Percentiles rank a stretch among this genome's conserved stretches.
Evolutionary conservation across 2,113 vertebrate genomes (phyloP).

Genomic region (Megaceryle maxima): DNA sequence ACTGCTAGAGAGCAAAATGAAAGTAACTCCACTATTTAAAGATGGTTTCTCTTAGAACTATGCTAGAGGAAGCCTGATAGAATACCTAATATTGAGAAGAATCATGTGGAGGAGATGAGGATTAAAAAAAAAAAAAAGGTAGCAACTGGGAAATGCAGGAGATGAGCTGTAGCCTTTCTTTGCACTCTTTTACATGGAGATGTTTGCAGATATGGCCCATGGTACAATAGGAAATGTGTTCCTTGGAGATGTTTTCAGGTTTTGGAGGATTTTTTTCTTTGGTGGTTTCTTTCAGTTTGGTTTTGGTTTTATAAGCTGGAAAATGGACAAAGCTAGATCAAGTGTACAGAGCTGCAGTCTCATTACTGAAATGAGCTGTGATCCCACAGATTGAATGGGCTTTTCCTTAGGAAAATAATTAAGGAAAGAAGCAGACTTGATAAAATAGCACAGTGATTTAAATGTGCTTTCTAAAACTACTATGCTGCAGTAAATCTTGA

Average conservation of each 20-base stretch:
- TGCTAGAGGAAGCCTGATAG: not conserved
- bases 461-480: not conserved
- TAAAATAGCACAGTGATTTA: not conserved
- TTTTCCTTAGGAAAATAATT: slow-evolving; percentile 30
- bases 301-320: not conserved
- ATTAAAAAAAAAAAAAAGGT: not conserved
- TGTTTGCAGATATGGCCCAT: not conserved
- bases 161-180: not conserved
- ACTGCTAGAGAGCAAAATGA: not conserved
- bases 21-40: not conserved
- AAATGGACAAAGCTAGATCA: not conserved
- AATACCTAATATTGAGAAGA: not conserved
- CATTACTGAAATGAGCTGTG: not conserved
- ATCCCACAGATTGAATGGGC: not conserved
- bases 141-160: not conserved
- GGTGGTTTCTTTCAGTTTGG: not conserved
- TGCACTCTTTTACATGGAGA: not conserved
- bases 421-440: not conserved
- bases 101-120: not conserved
- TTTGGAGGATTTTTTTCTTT: not conserved
- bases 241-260: not conserved
- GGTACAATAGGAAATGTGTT: not conserved
- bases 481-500: not conserved
- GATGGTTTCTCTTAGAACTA: not conserved
- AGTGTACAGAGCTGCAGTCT: not conserved